These are phyloP conservation scores for Morpho achilles DNA, from an alignment of 2,888 invertebrate genomes.

Conservation along the genomic window DNA sequence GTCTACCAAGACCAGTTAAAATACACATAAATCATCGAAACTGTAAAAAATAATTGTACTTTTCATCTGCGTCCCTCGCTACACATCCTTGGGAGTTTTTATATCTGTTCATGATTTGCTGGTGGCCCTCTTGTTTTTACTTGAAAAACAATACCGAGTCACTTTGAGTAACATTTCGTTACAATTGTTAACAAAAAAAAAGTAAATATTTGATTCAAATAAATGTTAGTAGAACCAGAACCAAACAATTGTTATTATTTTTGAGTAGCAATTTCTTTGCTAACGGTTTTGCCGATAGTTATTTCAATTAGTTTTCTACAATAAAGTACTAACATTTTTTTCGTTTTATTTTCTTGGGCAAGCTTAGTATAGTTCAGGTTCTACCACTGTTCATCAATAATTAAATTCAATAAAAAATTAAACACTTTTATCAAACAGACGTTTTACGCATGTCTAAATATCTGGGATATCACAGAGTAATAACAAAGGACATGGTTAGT, in stretches of 20 bases:
- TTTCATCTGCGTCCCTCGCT: constrained; percentile 32
- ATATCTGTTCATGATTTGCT: constrained; percentile 61
- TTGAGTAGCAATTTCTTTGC: not conserved
- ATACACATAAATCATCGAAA: constrained; percentile 46
- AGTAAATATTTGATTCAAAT: not conserved
- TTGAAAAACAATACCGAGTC: constrained; percentile 58
- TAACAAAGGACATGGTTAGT: not conserved
- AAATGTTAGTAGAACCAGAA: constrained; percentile 20
- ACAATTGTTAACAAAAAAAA: not conserved
- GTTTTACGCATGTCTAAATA: too few relatives aligned
- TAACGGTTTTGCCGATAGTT: too few relatives aligned
- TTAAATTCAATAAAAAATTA: too few relatives aligned
- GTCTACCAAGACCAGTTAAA: constrained; percentile 67
- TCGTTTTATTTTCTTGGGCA: not conserved
- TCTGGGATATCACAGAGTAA: not conserved
- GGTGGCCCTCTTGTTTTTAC: constrained; percentile 67
- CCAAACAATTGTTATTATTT: not conserved
- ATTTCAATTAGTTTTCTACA: too few relatives aligned
- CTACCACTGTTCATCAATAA: too few relatives aligned
- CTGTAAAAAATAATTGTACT: constrained; percentile 41
- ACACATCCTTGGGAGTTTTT: constrained; percentile 31
- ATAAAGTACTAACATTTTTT: too few relatives aligned
- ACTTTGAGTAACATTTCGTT: constrained; percentile 23
- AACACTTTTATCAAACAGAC: too few relatives aligned
- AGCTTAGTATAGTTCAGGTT: not conserved